Evolutionary conservation across 2,113 vertebrate genomes (phyloP), one percentile per base, ranked within the genome.

Genomic region (Crotalus helleri): DNA sequence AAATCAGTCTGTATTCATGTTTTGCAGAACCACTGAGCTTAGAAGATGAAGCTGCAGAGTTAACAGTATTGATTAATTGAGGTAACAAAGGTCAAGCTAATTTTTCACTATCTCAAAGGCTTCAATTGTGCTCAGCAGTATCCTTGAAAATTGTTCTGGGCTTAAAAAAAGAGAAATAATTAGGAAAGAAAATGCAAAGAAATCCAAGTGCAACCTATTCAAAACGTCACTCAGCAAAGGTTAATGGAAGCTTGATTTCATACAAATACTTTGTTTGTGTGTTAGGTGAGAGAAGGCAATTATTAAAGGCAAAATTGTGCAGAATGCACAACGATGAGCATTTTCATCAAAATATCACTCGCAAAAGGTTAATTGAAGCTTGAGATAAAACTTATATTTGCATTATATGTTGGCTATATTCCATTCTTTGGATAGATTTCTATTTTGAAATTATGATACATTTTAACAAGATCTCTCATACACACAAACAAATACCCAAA

Each of bases 41-140:
- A 96, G 94, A 94, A 96, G 95, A 93, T 93, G 92, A 97, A 90
- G 86, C 93, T 92, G 91, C 91, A 92, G 93, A 93, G 88, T 93
- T 90, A 95, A 93, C 88, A 15, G 49, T 93, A 94, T 96, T 95
- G 97, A 97, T 97, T 97, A 97, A 96, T 89, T 89, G 93, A 94
- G 91, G 94, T 94, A 96, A 69, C 91, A 94, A 96, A 97, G 96
- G 96, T 96, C 96, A 97, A 94, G 69, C 91, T 58, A 74, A 95
- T 96, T 94, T 96, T 95, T 96, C 93, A 87, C 81, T 87, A 91
- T 91, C 93, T 94, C 89, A 92, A 94, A 95, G 89, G 94, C 74
- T 96, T 89, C 49, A 93, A 92, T 93, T 85, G 46, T 89, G 95
- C 90, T 88, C 90, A 92, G 87, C 92, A 96, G 92, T 49, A 93